Evolutionary conservation across 1,140 invertebrate genomes (phyloP).

Genomic region (Sinella curviseta): DNA sequence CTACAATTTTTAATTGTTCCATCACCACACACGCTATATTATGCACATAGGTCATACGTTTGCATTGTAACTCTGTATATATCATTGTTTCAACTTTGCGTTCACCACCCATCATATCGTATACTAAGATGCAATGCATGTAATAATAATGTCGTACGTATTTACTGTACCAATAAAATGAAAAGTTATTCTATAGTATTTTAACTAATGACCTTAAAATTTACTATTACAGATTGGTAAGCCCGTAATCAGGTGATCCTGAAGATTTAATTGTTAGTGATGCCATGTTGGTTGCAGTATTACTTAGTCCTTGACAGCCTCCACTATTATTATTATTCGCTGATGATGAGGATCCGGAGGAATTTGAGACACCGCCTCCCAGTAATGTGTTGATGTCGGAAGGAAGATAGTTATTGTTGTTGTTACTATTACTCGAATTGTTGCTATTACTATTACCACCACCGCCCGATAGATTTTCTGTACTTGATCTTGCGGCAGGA

Average conservation of each 20-base stretch:
- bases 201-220: background rate
- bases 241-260: conserved; percentile 66
- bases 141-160: too few relatives aligned
- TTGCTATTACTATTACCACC: conserved; percentile 27
- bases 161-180: too few relatives aligned
- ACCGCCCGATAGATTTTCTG: background rate
- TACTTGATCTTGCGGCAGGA: conserved; percentile 30
- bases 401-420: conserved; percentile 46
- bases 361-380: background rate
- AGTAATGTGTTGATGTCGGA: conserved; percentile 44
- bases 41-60: too few relatives aligned
- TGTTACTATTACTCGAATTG: conserved; percentile 40
- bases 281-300: conserved; percentile 44
- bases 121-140: too few relatives aligned
- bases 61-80: too few relatives aligned
- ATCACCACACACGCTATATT: too few relatives aligned
- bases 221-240: conserved; percentile 67
- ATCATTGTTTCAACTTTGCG: too few relatives aligned
- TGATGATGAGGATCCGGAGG: background rate
- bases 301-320: background rate
- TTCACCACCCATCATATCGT: too few relatives aligned
- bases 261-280: conserved; percentile 58
- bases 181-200: background rate
- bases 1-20: too few relatives aligned
- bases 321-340: conserved; percentile 24